Base-by-base conservation (phyloP, 2,888 invertebrate species). In the Scelioninae gen. 1 region DNA sequence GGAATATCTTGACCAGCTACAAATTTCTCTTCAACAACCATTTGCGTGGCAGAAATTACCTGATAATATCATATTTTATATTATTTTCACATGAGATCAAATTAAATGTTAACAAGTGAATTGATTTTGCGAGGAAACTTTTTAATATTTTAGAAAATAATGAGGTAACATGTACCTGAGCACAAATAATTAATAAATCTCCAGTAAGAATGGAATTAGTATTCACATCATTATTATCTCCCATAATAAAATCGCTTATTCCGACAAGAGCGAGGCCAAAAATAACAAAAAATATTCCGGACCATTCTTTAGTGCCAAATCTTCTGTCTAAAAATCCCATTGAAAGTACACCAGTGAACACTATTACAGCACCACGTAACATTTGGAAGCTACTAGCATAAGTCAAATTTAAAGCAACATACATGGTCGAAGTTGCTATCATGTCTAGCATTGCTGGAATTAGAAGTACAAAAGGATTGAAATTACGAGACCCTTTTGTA, bases 381-480 rank as follows among this genome's bases (percentile, higher is more conserved):
- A 99, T 98, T 93, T 98, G 98, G 92, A 98, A 99, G 90, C 98
- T 98, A 86, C 98, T 97, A 0, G 97, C 97, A 90, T 96, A 97
- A 0, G 99, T 99, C 91, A 99, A 93, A 87, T 95, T 98, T 66
- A 99, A 93, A 5, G 98, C 98, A 58, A 98, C 94, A 90, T 98
- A 98, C 96, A 98, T 97, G 32, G 97, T 94, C 0, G 97, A 96
- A 0, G 98, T 98, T 0, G 96, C 97, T 77, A 96, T 93, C 94
- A 97, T 95, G 92, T 99, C 98, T 92, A 97, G 96, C 92, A 97
- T 93, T 0, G 98, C 97, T 0, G 99, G 97, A 23, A 97, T 94
- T 86, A 97, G 93, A 88, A 99, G 94, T 79, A 97, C 94, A 9
- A 96, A 93, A 0, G 96, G 96, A 89, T 95, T 97, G 91, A 98